Base-by-base conservation (phyloP, 2,797 vertebrate genomes). In the Lacerta agilis region DNA sequence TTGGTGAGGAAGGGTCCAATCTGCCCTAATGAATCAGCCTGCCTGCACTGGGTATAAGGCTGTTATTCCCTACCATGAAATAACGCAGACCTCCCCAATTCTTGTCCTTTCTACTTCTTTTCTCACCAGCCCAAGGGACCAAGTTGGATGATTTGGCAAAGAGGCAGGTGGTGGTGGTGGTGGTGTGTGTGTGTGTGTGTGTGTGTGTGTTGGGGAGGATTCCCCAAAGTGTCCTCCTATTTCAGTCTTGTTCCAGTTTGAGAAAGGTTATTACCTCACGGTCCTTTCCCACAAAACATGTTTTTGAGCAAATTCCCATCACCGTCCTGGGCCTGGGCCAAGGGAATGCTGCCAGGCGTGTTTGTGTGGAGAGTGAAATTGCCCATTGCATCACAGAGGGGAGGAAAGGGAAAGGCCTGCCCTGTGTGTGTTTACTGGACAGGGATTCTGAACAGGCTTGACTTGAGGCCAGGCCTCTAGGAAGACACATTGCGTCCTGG, bases 221-320 rank as follows among this genome's bases (percentile, higher is more conserved):
- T 23, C 90, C 82, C 41, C 0, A 1, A 29, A 8, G 1, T 0
- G 41, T 73, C 38, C 10, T 73, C 38, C 10, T 85, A 80, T 87
- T 5, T 0, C 87, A 90, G 27, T 36, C 38, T 86, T 87, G 29
- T 45, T 2, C 29, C 78, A 38, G 75, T 79, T 0, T 17, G 8
- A 0, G 0, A 71, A 89, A 61, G 0, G 1, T 13, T 13, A 0
- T 49, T 33, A 20, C 89, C 83, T 27, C 64, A 71, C 0, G 8
- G n/a, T 45, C 82, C 89, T 78, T 86, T 88, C 89, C 85, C 93
- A 64, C 81, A 91, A 27, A 87, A 69, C 17, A 0, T 0, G 36
- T 0, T 89, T 87, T 80, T 85, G 90, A 95, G 88, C 76, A 0
- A 25, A 81, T 91, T 93, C 89, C 87, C 64, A 1, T 79, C 91